Conservation (phyloP, 2,888 invertebrate species). For the Sarcophaga carnaria region DNA sequence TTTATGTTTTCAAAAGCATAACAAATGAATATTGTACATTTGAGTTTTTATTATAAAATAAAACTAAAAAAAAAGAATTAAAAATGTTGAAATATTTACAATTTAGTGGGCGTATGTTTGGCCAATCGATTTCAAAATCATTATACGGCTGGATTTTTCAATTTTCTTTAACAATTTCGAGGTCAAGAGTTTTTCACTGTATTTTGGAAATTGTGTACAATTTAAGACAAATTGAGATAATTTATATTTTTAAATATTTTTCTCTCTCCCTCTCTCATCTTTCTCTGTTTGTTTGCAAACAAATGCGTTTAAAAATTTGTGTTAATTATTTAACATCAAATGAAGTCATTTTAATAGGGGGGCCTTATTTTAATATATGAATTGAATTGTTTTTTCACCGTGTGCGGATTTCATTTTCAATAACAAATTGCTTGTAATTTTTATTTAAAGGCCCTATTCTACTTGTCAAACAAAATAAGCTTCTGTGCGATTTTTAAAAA, state of each 20-base stretch:
- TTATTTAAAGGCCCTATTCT: not conserved
- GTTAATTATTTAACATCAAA: too few relatives aligned
- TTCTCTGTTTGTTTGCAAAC: not conserved
- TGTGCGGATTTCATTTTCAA: too few relatives aligned
- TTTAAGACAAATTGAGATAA: not conserved
- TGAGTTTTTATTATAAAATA: not conserved
- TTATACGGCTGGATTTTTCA: conserved; percentile 4
- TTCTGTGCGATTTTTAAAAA: not conserved
- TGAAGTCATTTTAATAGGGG: too few relatives aligned
- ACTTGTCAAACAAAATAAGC: not conserved
- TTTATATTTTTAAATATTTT: not conserved
- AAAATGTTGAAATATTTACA: not conserved
- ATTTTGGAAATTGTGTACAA: not conserved
- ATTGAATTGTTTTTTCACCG: too few relatives aligned
- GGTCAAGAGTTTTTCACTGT: conserved; percentile 59
- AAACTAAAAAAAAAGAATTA: not conserved
- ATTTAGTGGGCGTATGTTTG: not conserved
- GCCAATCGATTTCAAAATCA: conserved; percentile 27
- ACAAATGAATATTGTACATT: not conserved
- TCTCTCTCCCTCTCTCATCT: not conserved
- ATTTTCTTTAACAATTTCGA: conserved; percentile 7
- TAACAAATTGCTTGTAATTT: not conserved
- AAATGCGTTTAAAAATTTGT: not conserved
- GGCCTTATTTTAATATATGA: too few relatives aligned
- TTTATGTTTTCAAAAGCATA: too few relatives aligned